These are phyloP conservation scores for Druon quercuslanigerum DNA, from an alignment of 1,140 invertebrate species.

Conservation along the genomic window DNA sequence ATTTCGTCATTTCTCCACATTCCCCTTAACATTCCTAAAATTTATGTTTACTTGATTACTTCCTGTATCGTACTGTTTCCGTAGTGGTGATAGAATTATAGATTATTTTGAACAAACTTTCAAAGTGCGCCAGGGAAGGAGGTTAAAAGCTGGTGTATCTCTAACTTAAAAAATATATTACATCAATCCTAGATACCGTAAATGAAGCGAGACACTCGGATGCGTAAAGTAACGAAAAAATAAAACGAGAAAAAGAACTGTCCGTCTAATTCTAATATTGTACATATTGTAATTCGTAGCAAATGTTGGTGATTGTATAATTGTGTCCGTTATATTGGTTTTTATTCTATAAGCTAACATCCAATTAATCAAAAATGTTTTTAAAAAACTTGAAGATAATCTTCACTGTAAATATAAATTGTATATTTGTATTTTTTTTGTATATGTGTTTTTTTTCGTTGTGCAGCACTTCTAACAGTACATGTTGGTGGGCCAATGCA, in stretches of 20 bases:
- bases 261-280: neutral
- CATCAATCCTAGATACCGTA: neutral
- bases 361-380: constrained; percentile 6
- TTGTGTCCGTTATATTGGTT: constrained; percentile 54
- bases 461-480: constrained; percentile 56
- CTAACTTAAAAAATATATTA: neutral
- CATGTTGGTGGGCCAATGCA: constrained; percentile 61
- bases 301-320: constrained; percentile 52
- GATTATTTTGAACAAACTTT: neutral
- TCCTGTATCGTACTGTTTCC: neutral
- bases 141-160: neutral
- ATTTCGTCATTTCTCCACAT: neutral
- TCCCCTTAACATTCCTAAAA: neutral
- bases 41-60: neutral
- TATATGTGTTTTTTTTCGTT: constrained; percentile 34
- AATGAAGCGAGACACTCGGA: neutral
- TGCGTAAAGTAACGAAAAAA: neutral
- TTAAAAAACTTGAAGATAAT: neutral
- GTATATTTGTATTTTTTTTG: constrained; percentile 12
- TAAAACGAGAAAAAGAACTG: neutral
- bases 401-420: constrained; percentile 8
- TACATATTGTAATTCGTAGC: neutral
- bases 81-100: neutral
- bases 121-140: neutral
- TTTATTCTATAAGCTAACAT: constrained; percentile 14